Percentiles rank a stretch among this genome's conserved stretches.
These are phyloP conservation scores for Anthophora plumipes DNA, from an alignment of 2,888 invertebrate genomes.

Conservation along the genomic window DNA sequence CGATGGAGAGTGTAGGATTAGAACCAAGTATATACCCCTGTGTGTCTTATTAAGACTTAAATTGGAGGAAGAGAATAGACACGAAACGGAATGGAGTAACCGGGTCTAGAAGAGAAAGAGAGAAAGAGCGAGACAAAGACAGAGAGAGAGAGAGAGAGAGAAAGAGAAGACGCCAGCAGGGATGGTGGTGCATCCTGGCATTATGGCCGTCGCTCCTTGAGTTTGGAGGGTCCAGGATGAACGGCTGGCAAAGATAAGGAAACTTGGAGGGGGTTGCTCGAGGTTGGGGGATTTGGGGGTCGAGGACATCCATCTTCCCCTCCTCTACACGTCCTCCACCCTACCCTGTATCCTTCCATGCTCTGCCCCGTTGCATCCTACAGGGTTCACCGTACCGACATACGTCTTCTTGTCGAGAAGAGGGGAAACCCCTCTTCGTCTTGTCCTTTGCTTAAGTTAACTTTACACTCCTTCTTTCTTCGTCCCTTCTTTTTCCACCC, in stretches of 20 bases:
- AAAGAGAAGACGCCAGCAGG: conserved; percentile 49
- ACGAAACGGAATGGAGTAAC: not conserved
- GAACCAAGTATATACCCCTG: conserved; percentile 74
- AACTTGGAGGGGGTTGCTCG: conserved; percentile 65
- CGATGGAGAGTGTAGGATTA: conserved; percentile 72
- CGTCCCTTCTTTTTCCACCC: conserved; percentile 38
- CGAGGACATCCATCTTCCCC: conserved; percentile 84
- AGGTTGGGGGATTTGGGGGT: conserved; percentile 79
- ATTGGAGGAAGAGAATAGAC: conserved; percentile 73
- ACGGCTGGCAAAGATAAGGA: conserved; percentile 75
- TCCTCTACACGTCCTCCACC: conserved; percentile 59
- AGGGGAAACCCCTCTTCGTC: conserved; percentile 79
- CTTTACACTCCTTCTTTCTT: conserved; percentile 76
- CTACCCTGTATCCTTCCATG: conserved; percentile 67
- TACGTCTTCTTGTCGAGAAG: conserved; percentile 76
- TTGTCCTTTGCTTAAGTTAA: conserved; percentile 79
- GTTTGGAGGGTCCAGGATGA: conserved; percentile 81
- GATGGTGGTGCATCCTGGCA: conserved; percentile 82
- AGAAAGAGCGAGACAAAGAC: conserved; percentile 36
- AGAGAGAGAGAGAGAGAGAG: not conserved
- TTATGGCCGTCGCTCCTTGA: conserved; percentile 83
- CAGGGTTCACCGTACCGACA: conserved; percentile 78
- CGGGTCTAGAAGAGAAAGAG: conserved; percentile 27
- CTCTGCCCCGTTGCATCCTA: conserved; percentile 76
- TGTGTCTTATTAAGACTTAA: conserved; percentile 82